These are phyloP conservation scores for Actinernus sp. DNA, from an alignment of 92 coral and sea anemone genomes.

Conservation along the genomic window DNA sequence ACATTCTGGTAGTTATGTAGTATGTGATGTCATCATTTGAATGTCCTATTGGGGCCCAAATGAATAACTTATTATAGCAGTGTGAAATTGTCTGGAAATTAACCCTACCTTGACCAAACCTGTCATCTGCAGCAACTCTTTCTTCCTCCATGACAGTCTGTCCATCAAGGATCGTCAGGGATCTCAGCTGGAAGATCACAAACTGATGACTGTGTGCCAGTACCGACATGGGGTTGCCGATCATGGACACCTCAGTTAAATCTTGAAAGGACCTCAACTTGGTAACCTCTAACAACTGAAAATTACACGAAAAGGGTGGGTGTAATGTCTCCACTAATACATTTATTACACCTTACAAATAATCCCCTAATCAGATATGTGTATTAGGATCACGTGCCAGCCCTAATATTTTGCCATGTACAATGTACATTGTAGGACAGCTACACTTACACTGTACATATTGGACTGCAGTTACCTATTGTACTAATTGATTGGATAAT, in stretches of 20 bases:
- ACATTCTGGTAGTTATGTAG: not conserved
- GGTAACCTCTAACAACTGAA: conserved; percentile 82
- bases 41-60: not conserved
- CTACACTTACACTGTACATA: too few species aligned
- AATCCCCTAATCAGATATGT: too few species aligned
- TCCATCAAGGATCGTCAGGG: conserved; percentile 77
- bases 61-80: not conserved
- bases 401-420: too few species aligned
- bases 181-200: conserved; percentile 89
- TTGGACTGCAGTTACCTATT: too few species aligned
- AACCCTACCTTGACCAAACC: conserved; percentile 92
- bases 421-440: too few species aligned
- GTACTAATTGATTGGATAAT: too few species aligned
- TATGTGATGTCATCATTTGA: not conserved
- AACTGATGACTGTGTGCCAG: conserved; percentile 89
- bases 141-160: conserved; percentile 70
- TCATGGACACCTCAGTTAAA: conserved; percentile 74
- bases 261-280: conserved; percentile 86
- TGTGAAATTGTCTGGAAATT: not conserved
- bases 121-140: conserved; percentile 78
- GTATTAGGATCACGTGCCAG: too few species aligned
- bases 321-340: too few species aligned
- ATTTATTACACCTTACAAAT: too few species aligned
- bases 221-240: conserved; percentile 83
- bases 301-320: too few species aligned